A percentile compares a stretch with the other conserved stretches of the same genome.
phyloP scores from a whole-genome alignment of 2,888 invertebrate genomes.

The Lottia gigantea region DNA sequence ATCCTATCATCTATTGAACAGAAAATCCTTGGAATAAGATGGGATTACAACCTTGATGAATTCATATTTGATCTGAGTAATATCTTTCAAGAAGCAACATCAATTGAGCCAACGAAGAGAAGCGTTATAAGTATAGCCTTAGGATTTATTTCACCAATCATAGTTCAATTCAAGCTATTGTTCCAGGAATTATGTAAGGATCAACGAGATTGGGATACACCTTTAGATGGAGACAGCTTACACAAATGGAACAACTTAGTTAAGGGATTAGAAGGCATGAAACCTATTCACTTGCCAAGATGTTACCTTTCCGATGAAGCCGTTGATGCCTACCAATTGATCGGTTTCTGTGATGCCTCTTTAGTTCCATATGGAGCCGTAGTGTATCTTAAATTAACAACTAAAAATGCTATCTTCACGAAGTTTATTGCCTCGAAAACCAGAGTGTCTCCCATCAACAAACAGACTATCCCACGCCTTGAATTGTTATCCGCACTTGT shows the following conservation, averaged over 20 bases:
- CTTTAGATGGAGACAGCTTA: conserved; percentile 1
- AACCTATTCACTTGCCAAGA: background rate
- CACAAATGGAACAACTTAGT: background rate
- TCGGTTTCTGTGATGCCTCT: background rate
- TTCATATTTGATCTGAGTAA: background rate
- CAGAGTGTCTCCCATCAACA: background rate
- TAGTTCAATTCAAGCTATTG: conserved; percentile 3
- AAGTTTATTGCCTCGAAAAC: background rate
- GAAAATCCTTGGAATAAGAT: no score
- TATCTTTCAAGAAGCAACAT: background rate
- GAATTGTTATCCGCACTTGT: background rate
- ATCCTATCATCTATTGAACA: background rate
- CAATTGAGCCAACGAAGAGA: background rate
- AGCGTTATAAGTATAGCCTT: background rate
- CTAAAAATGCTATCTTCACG: background rate
- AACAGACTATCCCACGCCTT: background rate
- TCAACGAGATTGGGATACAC: no score
- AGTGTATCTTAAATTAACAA: background rate
- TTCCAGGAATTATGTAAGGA: background rate
- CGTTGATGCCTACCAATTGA: background rate
- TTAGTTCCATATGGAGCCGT: background rate
- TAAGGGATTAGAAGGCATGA: background rate
- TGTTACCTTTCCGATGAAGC: background rate
- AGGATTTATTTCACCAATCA: conserved; percentile 4
- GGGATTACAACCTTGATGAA: background rate